Percentiles rank a stretch among this genome's conserved stretches.
phyloP scores from a whole-genome alignment of 37 sponge, comb jelly and placozoan genomes.

The Aplysina aerophoba region DNA sequence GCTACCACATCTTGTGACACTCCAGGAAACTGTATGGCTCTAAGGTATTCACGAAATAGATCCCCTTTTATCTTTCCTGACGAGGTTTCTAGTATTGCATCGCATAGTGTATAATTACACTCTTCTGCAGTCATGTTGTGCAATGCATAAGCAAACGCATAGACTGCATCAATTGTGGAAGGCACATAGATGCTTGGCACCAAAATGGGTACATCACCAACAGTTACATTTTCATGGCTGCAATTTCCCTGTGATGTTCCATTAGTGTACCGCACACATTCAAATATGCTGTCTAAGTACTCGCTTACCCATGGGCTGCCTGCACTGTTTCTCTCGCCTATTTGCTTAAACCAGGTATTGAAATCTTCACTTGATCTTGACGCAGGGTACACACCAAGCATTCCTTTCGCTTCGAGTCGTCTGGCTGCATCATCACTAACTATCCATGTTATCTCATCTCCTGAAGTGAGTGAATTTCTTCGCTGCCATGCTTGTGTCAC shows the following conservation, averaged over 20 bases:
- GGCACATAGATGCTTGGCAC: too few relatives aligned
- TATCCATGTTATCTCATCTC: constrained; percentile 54
- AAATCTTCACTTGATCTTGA: not conserved
- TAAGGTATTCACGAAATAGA: constrained; percentile 33
- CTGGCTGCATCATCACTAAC: constrained; percentile 55
- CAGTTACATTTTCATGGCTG: not conserved
- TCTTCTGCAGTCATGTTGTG: constrained; percentile 33
- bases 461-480: not conserved
- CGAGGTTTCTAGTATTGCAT: not conserved
- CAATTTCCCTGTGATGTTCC: not conserved
- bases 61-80: constrained; percentile 18
- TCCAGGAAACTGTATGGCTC: constrained; percentile 42
- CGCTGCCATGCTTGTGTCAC: constrained; percentile 28
- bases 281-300: constrained; percentile 58
- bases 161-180: constrained; percentile 72
- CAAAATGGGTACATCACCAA: not conserved
- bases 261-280: constrained; percentile 28
- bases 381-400: constrained; percentile 46
- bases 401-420: constrained; percentile 7
- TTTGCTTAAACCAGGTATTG: constrained; percentile 45
- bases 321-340: constrained; percentile 44
- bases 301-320: constrained; percentile 74
- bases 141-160: constrained; percentile 72
- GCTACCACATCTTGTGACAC: constrained; percentile 13
- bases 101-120: constrained; percentile 49